These are phyloP conservation scores for Agelaius tricolor DNA, from an alignment of 2,113 vertebrate genomes.

Conservation along the genomic window DNA sequence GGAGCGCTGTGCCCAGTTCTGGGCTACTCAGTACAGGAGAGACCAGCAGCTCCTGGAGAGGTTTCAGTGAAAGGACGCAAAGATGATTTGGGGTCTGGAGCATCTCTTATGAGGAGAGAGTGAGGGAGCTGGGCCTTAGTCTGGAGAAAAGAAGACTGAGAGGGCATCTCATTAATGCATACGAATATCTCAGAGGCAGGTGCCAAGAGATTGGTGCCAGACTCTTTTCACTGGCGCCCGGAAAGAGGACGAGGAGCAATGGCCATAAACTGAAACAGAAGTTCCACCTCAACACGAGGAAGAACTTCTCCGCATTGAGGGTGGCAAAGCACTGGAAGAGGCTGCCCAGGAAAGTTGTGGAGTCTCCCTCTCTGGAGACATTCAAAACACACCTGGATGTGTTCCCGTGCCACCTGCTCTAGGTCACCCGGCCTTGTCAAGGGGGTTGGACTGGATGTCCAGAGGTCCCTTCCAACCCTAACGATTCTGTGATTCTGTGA, in stretches of 20 bases:
- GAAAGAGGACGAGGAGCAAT: fast-evolving
- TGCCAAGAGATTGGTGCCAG: too few relatives aligned
- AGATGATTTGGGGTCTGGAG: not conserved
- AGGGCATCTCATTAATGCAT: not conserved
- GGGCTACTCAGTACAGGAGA: not conserved
- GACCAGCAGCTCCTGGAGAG: not conserved
- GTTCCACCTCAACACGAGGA: not conserved
- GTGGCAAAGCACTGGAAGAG: not conserved
- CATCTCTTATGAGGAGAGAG: not conserved
- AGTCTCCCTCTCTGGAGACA: not conserved
- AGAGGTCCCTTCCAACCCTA: not conserved
- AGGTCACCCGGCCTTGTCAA: too few relatives aligned
- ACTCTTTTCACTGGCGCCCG: not conserved
- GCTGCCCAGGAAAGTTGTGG: not conserved
- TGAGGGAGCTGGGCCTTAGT: not conserved
- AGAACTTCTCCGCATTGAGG: not conserved
- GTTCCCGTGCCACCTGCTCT: not conserved
- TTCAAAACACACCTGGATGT: not conserved
- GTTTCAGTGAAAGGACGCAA: fast-evolving
- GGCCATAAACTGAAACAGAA: not conserved
- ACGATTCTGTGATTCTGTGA: not conserved
- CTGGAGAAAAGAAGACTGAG: not conserved
- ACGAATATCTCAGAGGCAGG: not conserved
- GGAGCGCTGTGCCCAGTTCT: not conserved
- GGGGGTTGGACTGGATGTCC: too few relatives aligned